phyloP scores from a whole-genome alignment of 2,113 vertebrate species.

The Turnix velox region DNA sequence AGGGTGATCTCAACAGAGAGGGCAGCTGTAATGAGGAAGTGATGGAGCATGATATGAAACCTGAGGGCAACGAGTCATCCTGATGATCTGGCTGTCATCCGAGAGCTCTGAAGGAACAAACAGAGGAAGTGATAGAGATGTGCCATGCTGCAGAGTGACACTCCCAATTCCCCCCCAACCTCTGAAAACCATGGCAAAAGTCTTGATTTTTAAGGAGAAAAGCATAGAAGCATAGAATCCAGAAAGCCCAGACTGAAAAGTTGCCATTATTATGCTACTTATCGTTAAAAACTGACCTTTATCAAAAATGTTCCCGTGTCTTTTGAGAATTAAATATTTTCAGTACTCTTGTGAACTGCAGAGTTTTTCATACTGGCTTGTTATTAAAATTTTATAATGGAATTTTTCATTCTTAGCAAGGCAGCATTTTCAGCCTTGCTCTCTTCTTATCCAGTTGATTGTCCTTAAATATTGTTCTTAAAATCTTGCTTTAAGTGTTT shows the following conservation, averaged over 20 bases:
- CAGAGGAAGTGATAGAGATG: background rate
- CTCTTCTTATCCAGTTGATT: background rate
- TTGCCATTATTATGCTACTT: background rate
- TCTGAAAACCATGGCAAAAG: background rate
- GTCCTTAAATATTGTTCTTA: background rate
- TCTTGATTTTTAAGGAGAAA: background rate
- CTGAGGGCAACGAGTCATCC: constrained; percentile 18
- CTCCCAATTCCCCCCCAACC: background rate
- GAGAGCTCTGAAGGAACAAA: background rate
- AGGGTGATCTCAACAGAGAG: constrained; percentile 2
- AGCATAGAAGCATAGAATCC: background rate
- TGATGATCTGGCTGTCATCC: background rate
- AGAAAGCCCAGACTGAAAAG: background rate
- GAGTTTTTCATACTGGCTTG: background rate
- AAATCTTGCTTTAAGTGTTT: background rate
- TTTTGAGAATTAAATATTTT: background rate
- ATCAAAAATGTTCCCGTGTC: background rate
- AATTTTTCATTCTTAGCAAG: background rate
- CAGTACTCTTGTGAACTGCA: background rate
- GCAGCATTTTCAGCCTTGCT: background rate
- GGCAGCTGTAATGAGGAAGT: constrained; percentile 29
- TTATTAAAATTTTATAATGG: background rate
- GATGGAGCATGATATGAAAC: constrained; percentile 42
- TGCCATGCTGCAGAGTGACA: background rate
- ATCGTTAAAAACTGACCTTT: background rate